Base-by-base conservation (phyloP, 2,797 vertebrate genomes). In the Peromyscus nudipes region DNA sequence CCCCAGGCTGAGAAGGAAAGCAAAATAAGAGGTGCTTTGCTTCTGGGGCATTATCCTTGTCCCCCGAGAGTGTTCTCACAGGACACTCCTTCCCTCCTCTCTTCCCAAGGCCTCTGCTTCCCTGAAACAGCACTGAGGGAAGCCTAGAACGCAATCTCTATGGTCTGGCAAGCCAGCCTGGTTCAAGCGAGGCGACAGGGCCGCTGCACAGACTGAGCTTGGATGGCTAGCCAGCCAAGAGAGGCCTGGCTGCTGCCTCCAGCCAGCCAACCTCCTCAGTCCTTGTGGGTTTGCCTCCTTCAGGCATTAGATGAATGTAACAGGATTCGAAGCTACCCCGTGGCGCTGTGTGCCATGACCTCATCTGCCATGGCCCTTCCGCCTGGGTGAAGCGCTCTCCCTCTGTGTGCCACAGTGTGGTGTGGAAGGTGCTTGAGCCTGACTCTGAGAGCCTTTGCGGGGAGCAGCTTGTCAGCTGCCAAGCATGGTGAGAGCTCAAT, bases 251-350 rank as follows among this genome's bases (percentile, higher is more conserved):
- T 82, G 76, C 6, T 27, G 52, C 25, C 64, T 14, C 0, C n/a
- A 76, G 83, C 87, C 90, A 67, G 80, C 65, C 90, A 60, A 37
- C 62, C 87, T 57, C 86, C 93, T 49, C 83, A 17, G 89, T 19
- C 43, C 76, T 34, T 96, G 96, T 90, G 95, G 81, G 87, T 96
- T 97, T 95, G 89, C 95, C 96, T 94, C 92, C 88, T 93, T 62
- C 73, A 13, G n/a, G 83, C 93, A 88, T 81, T 88, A 92, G 91
- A 95, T 29, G 90, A 90, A 31, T 92, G 52, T 85, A 96, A 97
- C 76, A 21, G 0, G 31, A 95, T 80, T 65, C n/a, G 46, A 73
- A 81, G 76, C 94, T 96, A 80, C 94, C 94, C 67, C 79, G 93
- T 89, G 79, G 94, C 91, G 76, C 76, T 6, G 17, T 57, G 77